Base-by-base conservation (phyloP, 2,888 invertebrate species). In the Allophyes oxyacanthae region DNA sequence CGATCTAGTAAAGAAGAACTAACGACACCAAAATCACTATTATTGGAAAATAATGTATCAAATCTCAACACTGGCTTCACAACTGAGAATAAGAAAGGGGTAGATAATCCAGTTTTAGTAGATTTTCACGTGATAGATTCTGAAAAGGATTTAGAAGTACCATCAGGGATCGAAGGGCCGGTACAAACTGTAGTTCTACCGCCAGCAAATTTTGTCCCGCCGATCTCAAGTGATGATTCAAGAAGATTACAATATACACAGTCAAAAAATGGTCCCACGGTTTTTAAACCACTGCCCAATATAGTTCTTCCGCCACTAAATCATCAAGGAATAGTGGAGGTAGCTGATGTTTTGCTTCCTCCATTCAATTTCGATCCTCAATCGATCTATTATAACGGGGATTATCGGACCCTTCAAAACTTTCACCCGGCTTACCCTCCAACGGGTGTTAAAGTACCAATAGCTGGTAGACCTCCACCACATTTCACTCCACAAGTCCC, bases 81-180 rank as follows among this genome's bases (percentile, higher is more conserved):
- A 30, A 20, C n/a, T 38, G 30, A 34, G 15, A 33, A 41, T n/a
- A 4, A 50, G 11, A 65, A 56, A 54, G 28, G 30, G 6, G 70
- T 87, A 36, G 81, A 85, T 0, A 89, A 91, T 68, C 89, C 90
- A 0, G 82, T 64, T 7, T 68, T 92, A 36, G 64, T 83, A 0
- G 72, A 81, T 57, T 94, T 93, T 44, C 94, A 94, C 48, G 85
- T 94, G 1, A 88, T 94, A 63, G 87, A 94, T 60, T 77, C 87
- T 0, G 94, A 92, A 1, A 89, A 83, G 60, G 94, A 95, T 77
- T 77, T 94, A 51, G 94, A 94, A 36, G 89, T 94, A 0, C 95
- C 95, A 0, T 71, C 84, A 0, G 94, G 94, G 0, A 37, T 91
- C 0, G 94, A 94, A 78, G 94, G 94, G 0, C 93, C 93, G 0